Evolutionary conservation across 2,888 invertebrate species (phyloP).

Genomic region (Masnerella sp.): DNA sequence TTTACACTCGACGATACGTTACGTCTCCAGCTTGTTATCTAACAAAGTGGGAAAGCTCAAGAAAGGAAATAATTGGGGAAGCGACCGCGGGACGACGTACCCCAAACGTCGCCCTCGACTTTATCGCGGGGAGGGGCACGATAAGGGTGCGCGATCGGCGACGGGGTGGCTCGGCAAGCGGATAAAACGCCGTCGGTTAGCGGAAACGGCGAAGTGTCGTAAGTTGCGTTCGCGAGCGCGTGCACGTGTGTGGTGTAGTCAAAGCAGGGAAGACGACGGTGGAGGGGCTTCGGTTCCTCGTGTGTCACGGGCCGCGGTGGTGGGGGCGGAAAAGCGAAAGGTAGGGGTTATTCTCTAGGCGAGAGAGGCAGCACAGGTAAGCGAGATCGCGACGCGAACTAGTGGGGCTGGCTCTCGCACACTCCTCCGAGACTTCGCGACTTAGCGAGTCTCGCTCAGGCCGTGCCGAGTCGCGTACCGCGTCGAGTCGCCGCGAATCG

Average conservation of each 20-base stretch:
- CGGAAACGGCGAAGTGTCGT: constrained; percentile 48
- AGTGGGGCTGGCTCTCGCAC: constrained; percentile 76
- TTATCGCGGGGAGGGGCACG: too few relatives aligned
- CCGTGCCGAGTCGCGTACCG: constrained; percentile 5
- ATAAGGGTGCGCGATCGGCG: too few relatives aligned
- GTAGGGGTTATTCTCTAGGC: constrained; percentile 73
- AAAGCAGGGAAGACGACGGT: constrained; percentile 55
- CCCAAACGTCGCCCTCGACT: too few relatives aligned
- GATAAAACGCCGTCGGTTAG: constrained; percentile 46
- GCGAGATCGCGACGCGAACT: constrained; percentile 71
- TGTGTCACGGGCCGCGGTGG: constrained; percentile 69
- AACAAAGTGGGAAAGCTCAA: too few relatives aligned
- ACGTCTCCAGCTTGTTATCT: too few relatives aligned
- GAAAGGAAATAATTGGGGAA: too few relatives aligned
- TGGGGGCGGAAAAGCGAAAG: constrained; percentile 66
- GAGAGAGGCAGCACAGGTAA: constrained; percentile 72
- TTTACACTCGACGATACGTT: too few relatives aligned
- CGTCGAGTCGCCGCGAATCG: not conserved
- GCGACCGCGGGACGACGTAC: too few relatives aligned
- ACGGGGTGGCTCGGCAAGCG: too few relatives aligned
- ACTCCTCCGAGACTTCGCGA: constrained; percentile 65
- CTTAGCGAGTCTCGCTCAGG: constrained; percentile 61
- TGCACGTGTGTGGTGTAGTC: constrained; percentile 65
- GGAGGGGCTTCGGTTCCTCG: constrained; percentile 63
- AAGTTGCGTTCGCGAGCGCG: constrained; percentile 61